Percentiles rank a stretch among this genome's conserved stretches.
phyloP scores from a whole-genome alignment of 2,888 invertebrate genomes.

The Molanna angustata region DNA sequence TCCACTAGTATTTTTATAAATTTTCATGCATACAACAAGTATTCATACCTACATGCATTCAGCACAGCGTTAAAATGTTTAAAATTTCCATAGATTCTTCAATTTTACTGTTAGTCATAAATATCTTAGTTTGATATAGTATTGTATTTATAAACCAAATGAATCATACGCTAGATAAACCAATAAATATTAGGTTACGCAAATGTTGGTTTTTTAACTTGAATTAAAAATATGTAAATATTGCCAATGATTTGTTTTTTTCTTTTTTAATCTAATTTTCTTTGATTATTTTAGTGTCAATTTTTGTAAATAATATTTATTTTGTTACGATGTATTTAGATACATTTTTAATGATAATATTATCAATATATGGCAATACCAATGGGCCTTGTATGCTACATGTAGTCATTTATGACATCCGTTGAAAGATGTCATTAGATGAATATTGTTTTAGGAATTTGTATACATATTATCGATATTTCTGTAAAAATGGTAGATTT shows the following conservation, averaged over 20 bases:
- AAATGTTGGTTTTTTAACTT: background rate
- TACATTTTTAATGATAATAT: too few relatives aligned
- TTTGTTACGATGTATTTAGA: background rate
- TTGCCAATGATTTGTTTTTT: constrained; percentile 1
- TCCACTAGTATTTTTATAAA: too few relatives aligned
- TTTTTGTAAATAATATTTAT: background rate
- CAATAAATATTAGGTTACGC: constrained; percentile 23
- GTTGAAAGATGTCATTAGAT: constrained; percentile 8
- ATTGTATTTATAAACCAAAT: constrained; percentile 13
- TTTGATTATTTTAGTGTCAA: constrained; percentile 1
- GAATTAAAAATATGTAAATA: constrained; percentile 1
- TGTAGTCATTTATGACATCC: constrained; percentile 1
- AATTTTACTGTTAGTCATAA: too few relatives aligned
- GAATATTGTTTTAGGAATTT: too few relatives aligned
- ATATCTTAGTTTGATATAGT: too few relatives aligned
- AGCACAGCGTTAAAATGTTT: too few relatives aligned
- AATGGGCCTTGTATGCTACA: constrained; percentile 29
- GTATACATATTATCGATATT: too few relatives aligned
- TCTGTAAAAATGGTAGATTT: too few relatives aligned
- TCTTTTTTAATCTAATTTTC: constrained; percentile 6
- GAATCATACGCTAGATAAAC: constrained; percentile 32
- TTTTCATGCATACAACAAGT: too few relatives aligned
- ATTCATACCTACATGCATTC: too few relatives aligned
- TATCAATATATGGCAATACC: constrained; percentile 25
- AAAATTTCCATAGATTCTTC: too few relatives aligned